Base-by-base conservation (phyloP, 2,888 invertebrate species). In the Emmelina monodactyla region DNA sequence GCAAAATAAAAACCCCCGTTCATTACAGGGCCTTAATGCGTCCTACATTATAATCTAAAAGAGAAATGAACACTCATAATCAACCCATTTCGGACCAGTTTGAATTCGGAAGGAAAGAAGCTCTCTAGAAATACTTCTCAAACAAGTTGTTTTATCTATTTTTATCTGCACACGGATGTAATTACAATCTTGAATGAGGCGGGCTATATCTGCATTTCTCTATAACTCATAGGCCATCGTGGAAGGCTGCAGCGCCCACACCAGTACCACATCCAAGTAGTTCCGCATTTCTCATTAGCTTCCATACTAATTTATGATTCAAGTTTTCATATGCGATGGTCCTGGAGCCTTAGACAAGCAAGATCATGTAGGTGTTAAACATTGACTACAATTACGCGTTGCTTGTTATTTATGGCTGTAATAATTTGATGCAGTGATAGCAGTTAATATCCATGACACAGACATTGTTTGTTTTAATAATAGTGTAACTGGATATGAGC, bases 211-310 rank as follows among this genome's bases (percentile, higher is more conserved):
- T n/a, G n/a, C n/a, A n/a, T n/a, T n/a, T n/a, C n/a, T n/a, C n/a
- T n/a, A n/a, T n/a, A n/a, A n/a, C n/a, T n/a, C n/a, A n/a, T n/a
- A n/a, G n/a, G n/a, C n/a, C n/a, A n/a, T n/a, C n/a, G 19, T 6
- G 5, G 19, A 19, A 19, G 19, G 19, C 19, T 19, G 19, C 19
- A n/a, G 19, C 19, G 46, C 59, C 58, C 53, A 57, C 62, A 51
- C 50, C 44, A 38, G 13, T 14, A 29, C 29, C 13, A 47, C 54
- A 55, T 54, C 37, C 44, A 41, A 7, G 12, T 14, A 3, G 58
- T 68, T 67, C 68, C 69, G 66, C 53, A 49, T 67, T 59, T 60
- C 58, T 55, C 54, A 63, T 66, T 63, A 64, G 43, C 60, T 58
- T 52, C 55, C 55, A 53, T 53, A 61, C 60, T 61, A 55, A 63